Base-by-base conservation (phyloP, 1,140 invertebrate species). In the Sinonovacula constricta region DNA sequence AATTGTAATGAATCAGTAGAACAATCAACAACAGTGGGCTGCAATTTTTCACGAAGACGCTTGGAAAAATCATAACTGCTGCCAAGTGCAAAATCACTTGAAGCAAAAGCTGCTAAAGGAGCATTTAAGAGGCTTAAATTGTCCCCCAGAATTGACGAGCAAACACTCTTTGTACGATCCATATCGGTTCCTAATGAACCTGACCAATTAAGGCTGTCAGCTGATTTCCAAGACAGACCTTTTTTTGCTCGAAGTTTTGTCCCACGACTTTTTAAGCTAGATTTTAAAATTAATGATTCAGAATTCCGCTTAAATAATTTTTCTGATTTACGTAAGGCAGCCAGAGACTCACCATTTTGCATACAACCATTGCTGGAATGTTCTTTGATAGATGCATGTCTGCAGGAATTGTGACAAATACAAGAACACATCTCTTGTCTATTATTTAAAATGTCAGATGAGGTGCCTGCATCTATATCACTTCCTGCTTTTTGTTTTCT, bases 1-100 rank as follows among this genome's bases (percentile, higher is more conserved):
- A 84, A 84, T 79, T 81, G 67, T 81, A 84, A 84, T 66, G 79
- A 81, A 75, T 84, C 83, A 82, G n/a, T n/a, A n/a, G 80, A 81
- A 39, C 76, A 67, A 81, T 82, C 79, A 60, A 80, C 75, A 69
- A 84, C 60, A 51, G 54, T 59, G 60, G 70, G 76, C 57, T 71
- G 75, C 51, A 66, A 80, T 66, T 63, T 74, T 56, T 69, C 77
- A 67, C 70, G 62, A 51, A 70, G 54, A 36, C 36, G 60, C 75
- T 81, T 69, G 28, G 75, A 62, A 70, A 69, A 69, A 78, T 78
- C 75, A 68, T 78, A 69, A 33, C 75, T 78, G 71, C 80, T 82
- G 36, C 80, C 80, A 28, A 84, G 67, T 70, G 72, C 60, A 79
- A 83, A 83, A 79, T 85, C 84, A 59, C 83, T 31, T 57, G 84